Evolutionary conservation across 2,113 vertebrate species (phyloP), one percentile per base, ranked within the genome.

Genomic region (Solenodon paradoxus): DNA sequence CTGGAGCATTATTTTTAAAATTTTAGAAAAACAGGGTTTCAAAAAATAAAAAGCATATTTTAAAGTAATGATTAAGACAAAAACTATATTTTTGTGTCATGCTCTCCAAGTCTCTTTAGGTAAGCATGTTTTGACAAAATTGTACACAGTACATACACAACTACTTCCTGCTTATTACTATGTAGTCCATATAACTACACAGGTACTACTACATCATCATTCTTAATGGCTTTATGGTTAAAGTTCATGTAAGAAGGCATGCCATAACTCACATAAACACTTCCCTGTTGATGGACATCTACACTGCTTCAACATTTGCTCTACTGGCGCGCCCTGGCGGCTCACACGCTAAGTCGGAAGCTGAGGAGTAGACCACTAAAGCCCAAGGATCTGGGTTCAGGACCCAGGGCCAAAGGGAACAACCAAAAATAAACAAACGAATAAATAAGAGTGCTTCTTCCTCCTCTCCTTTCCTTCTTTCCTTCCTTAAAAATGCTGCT

Each of bases 191-290:
- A 80, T 71, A 82, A 88, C 75, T 82, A 55, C 12, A 90, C 0
- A 75, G 75, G 63, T 5, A 61, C 28, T 40, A 64, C 28, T 40
- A 64, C 13, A 19, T 49, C 75, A 77, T 35, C 45, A 47, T 32
- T 77, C 53, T 63, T 71, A 81, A 32, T 24, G 66, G n/a, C 47
- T 93, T 92, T 55, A 64, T 8, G 47, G 66, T 63, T 19, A 72
- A 89, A 86, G 55, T 68, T 84, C 35, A 88, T 92, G 59, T 59
- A 95, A 94, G 24, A 22, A 32, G 35, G 30, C 32, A 84, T 71
- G 87, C 12, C 42, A 83, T 49, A 72, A 82, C 49, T 89, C 69
- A 95, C 22, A 92, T 30, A 64, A 69, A 84, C 55, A 57, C 45
- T 77, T 90, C 30, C 45, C n/a, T 59, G 10, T 51, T 61, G 35